Evolutionary conservation across 2,797 vertebrate genomes (phyloP), one percentile per base, ranked within the genome.

Genomic region (Pipistrellus pygmaeus): DNA sequence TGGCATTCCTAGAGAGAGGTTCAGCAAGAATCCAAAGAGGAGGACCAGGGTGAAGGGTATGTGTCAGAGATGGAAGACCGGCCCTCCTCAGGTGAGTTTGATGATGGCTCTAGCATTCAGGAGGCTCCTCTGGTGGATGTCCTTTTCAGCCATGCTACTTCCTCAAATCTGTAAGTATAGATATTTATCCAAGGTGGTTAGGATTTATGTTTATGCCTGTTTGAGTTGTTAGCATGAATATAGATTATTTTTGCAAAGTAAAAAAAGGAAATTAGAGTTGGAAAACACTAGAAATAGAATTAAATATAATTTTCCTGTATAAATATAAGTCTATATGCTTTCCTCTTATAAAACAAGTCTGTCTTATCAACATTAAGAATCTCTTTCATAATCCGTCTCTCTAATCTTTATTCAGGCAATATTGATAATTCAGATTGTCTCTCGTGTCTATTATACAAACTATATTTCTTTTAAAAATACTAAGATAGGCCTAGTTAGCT

Each of bases 151-250:
- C 96, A 1, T 66, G 35, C 97, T 71, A 64, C 91, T 32, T 94
- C 97, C 84, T 85, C 13, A 0, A 95, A 96, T 53, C 84, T 96
- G 98, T 98, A 92, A 98, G 98, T 98, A 96, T 32, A 86, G 38
- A 77, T 35, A 75, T 85, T 87, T 92, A 72, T 78, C 14, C 77
- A 85, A 69, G 25, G 17, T 62, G 86, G n/a, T 84, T 86, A 86
- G 84, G 35, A 84, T 81, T 88, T 53, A 55, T 93, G 18, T 95
- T 91, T 86, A 83, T 78, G 46, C 18, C 71, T 82, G 25, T 88
- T 94, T 94, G 64, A 73, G 83, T 90, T 68, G 38, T 93, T 95
- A 66, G 35, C 21, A 66, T 55, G 64, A 88, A 88, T 41, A 90
- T 71, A 9, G 14, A 76, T 94, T 91, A 72, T 35, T 96, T 95